These are phyloP conservation scores for Rhorus exstirpatorius DNA, from an alignment of 2,888 invertebrate genomes.

Conservation along the genomic window DNA sequence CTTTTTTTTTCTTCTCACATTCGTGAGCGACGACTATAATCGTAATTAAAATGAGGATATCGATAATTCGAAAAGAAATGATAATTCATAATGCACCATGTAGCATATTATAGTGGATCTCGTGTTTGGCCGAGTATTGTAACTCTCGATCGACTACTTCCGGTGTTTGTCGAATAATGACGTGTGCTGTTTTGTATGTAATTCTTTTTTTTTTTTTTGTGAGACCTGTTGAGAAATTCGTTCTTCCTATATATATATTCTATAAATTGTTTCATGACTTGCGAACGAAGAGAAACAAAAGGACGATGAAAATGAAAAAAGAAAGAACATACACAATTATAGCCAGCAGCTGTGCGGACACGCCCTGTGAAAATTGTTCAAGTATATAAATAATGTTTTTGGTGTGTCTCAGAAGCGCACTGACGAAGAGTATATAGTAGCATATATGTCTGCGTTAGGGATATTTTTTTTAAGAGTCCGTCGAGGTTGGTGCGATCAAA, in stretches of 20 bases:
- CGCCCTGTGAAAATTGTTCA: constrained; percentile 65
- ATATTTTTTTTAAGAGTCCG: constrained; percentile 17
- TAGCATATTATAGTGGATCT: background rate
- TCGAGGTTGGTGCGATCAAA: background rate
- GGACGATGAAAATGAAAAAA: constrained; percentile 11
- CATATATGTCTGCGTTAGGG: background rate
- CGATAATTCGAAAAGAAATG: constrained; percentile 3
- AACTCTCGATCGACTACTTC: constrained; percentile 6
- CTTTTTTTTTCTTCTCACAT: background rate
- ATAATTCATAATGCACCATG: too few species aligned
- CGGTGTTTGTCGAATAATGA: constrained; percentile 9
- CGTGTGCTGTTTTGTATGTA: constrained; percentile 8
- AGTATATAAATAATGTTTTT: constrained; percentile 46
- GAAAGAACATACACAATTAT: constrained; percentile 52
- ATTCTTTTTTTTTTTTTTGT: constrained; percentile 5
- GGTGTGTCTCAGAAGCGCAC: constrained; percentile 31
- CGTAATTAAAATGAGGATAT: background rate
- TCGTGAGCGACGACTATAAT: background rate
- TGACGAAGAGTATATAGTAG: constrained; percentile 39
- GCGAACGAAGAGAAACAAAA: background rate
- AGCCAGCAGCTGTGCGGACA: constrained; percentile 66
- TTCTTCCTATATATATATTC: constrained; percentile 23
- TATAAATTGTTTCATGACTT: constrained; percentile 13
- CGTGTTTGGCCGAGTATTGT: constrained; percentile 12
- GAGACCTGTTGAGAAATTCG: constrained; percentile 48